Conservation (phyloP, 2,797 vertebrate species). For the Acanthurus leucopareius region DNA sequence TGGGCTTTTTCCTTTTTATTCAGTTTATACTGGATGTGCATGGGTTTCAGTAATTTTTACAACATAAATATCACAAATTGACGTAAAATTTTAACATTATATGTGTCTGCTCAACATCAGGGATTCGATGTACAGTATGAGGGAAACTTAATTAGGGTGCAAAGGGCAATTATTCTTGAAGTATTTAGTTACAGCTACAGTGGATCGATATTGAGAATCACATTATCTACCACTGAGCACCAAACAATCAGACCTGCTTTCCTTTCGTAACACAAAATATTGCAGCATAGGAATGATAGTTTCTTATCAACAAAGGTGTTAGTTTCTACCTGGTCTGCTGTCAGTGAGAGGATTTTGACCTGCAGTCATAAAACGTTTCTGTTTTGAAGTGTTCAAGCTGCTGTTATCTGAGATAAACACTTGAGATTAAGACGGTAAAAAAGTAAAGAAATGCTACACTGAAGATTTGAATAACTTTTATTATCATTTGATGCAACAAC, state of each 20-base stretch:
- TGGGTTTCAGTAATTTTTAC: not conserved
- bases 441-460: too few species aligned
- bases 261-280: constrained; percentile 36
- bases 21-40: not conserved
- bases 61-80: not conserved
- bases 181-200: constrained; percentile 16
- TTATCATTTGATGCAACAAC: not conserved
- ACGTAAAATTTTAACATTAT: too few species aligned
- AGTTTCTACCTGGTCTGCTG: constrained; percentile 26
- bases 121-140: not conserved
- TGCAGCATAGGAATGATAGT: constrained; percentile 1
- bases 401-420: constrained; percentile 23
- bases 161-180: constrained; percentile 7
- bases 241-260: constrained; percentile 39
- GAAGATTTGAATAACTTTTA: too few species aligned
- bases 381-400: constrained; percentile 17
- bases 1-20: not conserved
- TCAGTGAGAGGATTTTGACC: constrained; percentile 54
- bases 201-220: constrained; percentile 52
- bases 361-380: constrained; percentile 22
- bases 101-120: not conserved
- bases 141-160: not conserved
- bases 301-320: constrained; percentile 28
- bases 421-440: not conserved
- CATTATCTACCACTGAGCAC: constrained; percentile 22